These are phyloP conservation scores for Nymphalis urticae DNA, from an alignment of 2,888 invertebrate species.

Conservation along the genomic window DNA sequence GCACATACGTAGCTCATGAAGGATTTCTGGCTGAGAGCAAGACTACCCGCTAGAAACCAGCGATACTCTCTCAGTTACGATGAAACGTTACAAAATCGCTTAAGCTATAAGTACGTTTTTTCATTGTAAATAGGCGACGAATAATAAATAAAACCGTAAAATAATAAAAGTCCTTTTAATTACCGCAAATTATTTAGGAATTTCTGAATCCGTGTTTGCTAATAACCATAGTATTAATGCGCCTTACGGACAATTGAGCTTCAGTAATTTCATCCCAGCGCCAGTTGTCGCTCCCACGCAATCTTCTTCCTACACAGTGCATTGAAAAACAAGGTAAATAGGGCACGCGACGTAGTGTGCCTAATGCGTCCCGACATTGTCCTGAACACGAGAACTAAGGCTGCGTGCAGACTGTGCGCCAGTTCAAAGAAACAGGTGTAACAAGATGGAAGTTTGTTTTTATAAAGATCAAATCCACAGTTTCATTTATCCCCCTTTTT, in stretches of 20 bases:
- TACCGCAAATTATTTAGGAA: not conserved
- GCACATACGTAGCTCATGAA: too few species aligned
- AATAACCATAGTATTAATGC: not conserved
- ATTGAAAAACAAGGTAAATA: constrained; percentile 52
- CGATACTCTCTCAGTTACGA: too few species aligned
- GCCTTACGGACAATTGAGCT: constrained; percentile 11
- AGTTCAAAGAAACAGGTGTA: not conserved
- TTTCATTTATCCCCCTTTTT: too few species aligned
- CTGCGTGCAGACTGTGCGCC: constrained; percentile 13
- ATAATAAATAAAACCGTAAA: too few species aligned
- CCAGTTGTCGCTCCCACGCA: constrained; percentile 34
- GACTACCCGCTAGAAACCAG: too few species aligned
- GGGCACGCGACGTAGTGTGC: constrained; percentile 44
- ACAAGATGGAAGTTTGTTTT: too few species aligned
- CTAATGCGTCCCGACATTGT: constrained; percentile 51
- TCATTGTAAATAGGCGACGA: too few species aligned
- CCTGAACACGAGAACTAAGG: constrained; percentile 23
- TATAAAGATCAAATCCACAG: too few species aligned
- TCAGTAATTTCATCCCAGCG: constrained; percentile 23
- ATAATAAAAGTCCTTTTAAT: not conserved
- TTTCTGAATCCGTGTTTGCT: not conserved
- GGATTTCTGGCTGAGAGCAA: too few species aligned
- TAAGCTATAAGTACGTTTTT: too few species aligned
- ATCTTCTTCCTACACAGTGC: constrained; percentile 26
- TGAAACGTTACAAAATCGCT: too few species aligned